Percentiles rank a stretch among this genome's conserved stretches.
These are phyloP conservation scores for Corynorhinus townsendii DNA, from an alignment of 2,113 vertebrate genomes.

Conservation along the genomic window DNA sequence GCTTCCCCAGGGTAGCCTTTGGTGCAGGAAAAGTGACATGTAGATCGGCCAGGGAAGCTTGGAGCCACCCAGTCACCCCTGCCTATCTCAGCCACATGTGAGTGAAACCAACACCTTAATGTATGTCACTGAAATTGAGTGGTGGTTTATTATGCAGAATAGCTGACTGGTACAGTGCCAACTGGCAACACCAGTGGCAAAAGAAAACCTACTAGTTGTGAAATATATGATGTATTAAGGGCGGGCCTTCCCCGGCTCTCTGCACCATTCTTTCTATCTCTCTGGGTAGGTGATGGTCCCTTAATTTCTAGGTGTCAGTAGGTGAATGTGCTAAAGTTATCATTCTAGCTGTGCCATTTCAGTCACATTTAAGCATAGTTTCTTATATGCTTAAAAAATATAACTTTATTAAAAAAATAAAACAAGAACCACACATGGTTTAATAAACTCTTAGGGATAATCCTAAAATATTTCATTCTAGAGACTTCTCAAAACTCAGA, in stretches of 20 bases:
- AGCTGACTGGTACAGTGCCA: not conserved
- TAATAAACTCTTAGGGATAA: not conserved
- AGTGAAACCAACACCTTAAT: not conserved
- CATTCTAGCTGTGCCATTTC: slow-evolving; percentile 8
- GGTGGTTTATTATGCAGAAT: not conserved
- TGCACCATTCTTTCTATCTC: not conserved
- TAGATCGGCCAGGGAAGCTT: not conserved
- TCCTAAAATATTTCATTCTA: not conserved
- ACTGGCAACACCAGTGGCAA: not conserved
- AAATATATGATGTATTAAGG: not conserved
- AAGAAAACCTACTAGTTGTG: not conserved
- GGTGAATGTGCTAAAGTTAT: slow-evolving; percentile 4
- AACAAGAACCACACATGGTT: not conserved
- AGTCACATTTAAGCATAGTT: not conserved
- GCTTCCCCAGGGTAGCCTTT: not conserved
- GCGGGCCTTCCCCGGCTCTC: not conserved
- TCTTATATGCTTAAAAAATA: not conserved
- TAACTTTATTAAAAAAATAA: not conserved
- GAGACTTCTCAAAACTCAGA: not conserved
- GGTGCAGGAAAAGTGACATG: not conserved
- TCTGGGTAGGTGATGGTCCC: not conserved
- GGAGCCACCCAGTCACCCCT: not conserved
- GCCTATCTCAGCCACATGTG: not conserved
- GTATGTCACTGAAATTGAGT: not conserved
- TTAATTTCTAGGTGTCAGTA: not conserved